Percentiles rank a stretch among this genome's conserved stretches.
These are phyloP conservation scores for Bungarus multicinctus DNA, from an alignment of 2,113 vertebrate genomes.

Conservation along the genomic window DNA sequence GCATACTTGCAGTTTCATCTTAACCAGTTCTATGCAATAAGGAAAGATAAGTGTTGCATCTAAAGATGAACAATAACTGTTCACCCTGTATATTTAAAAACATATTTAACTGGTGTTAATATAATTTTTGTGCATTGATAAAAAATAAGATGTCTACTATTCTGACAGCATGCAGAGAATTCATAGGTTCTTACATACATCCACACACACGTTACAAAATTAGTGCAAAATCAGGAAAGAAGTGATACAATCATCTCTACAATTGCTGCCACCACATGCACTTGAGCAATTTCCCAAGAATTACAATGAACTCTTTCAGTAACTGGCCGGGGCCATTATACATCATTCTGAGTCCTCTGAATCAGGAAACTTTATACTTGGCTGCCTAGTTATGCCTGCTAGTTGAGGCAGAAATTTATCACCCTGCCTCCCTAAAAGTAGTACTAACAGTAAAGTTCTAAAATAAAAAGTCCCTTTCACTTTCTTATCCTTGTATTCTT, in stretches of 20 bases:
- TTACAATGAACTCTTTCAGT: conserved; percentile 1
- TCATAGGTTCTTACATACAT: conserved; percentile 48
- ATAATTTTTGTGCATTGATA: conserved; percentile 70
- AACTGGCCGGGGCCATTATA: background rate
- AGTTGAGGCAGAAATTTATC: background rate
- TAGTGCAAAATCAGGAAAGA: conserved; percentile 68
- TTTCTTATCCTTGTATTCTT: background rate
- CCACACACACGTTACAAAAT: conserved; percentile 46
- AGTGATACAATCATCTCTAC: conserved; percentile 64
- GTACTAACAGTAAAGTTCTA: background rate
- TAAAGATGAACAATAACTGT: conserved; percentile 37
- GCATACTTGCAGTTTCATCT: conserved; percentile 58
- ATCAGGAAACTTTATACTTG: background rate
- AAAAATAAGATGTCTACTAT: conserved; percentile 61
- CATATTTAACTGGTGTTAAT: conserved; percentile 68
- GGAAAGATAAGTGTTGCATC: background rate
- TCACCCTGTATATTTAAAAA: conserved; percentile 50
- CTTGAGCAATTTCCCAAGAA: background rate
- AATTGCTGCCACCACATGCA: background rate
- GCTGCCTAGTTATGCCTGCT: background rate
- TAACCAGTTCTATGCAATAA: conserved; percentile 45
- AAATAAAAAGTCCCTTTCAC: background rate
- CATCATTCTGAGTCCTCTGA: background rate
- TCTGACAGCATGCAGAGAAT: conserved; percentile 46
- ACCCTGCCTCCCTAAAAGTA: background rate